phyloP scores from a whole-genome alignment of 2,797 vertebrate genomes.

The Eulemur rubriventer region DNA sequence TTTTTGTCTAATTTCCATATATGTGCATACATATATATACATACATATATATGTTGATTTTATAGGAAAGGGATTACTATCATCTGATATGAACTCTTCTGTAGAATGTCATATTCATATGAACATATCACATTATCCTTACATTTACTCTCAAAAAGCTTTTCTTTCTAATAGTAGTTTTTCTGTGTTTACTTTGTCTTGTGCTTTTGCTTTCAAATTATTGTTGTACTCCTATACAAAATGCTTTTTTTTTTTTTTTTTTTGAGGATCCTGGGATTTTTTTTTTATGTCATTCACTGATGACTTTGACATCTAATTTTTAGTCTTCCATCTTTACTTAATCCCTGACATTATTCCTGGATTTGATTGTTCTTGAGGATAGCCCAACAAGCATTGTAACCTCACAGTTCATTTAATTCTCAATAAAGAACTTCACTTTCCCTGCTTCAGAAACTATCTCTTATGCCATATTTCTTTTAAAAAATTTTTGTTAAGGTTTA shows the following conservation, averaged over 20 bases:
- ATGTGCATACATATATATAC: background rate
- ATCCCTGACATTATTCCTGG: background rate
- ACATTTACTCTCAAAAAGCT: background rate
- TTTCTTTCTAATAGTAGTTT: background rate
- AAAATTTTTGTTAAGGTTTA: background rate
- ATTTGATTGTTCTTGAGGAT: background rate
- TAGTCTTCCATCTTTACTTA: background rate
- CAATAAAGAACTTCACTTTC: background rate
- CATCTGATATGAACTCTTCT: background rate
- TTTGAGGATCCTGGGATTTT: background rate
- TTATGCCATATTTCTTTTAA: background rate
- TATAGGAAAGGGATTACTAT: background rate
- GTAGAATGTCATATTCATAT: background rate
- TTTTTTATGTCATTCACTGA: background rate
- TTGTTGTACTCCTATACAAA: background rate
- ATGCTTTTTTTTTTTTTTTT: background rate
- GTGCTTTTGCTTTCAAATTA: conserved; percentile 20
- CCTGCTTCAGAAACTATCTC: background rate
- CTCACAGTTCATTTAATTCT: conserved; percentile 32
- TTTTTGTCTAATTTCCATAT: background rate
- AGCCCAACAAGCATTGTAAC: background rate
- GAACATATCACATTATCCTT: background rate
- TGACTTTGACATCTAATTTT: background rate
- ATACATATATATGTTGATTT: background rate
- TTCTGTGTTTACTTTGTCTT: background rate